Evolutionary conservation across 2,888 invertebrate species (phyloP), one percentile per base, ranked within the genome.

Genomic region (Cheilosia scutellata): DNA sequence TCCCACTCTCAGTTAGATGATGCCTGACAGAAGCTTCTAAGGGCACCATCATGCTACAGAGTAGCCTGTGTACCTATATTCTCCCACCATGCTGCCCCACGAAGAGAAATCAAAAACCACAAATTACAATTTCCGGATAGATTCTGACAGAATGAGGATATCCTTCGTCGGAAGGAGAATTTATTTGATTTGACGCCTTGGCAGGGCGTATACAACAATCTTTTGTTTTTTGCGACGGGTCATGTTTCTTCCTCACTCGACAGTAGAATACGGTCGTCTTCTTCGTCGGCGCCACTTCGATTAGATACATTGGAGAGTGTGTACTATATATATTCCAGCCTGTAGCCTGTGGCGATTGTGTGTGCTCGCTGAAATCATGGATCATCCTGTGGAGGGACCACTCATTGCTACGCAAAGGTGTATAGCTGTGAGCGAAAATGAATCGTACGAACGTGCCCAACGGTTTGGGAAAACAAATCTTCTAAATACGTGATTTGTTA

Each of bases 41-140:
- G 55, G 63, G 57, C 27, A 62, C 11, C 29, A n/a, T 40, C 6
- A 58, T 20, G 31, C 9, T 66, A 16, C 6, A 57, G 9, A 37
- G 55, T 44, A 42, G 20, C 25, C 16, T 20, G 13, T n/a, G 20
- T n/a, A n/a, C n/a, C n/a, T n/a, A n/a, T n/a, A n/a, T n/a, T 9
- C 55, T 31, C 31, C 1, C 5, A 5, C 11, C 1, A 5, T 53
- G 25, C 33, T 16, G 16, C 13, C 9, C 4, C 4, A 60, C 27
- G 60, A 49, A 33, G 55, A 25, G 63, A 58, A 79, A 72, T 72
- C 79, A 66, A 60, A 66, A 72, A 66, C 79, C 66, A 58, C 65
- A 72, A 79, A 72, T 79, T 72, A 79, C 72, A 79, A 72, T 79
- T 79, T 72, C 79, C 72, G 79, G 57, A 60, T 71, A 71, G 57